These are phyloP conservation scores for Pangasius larnaudii DNA, from an alignment of 2,797 vertebrate species.

Conservation along the genomic window DNA sequence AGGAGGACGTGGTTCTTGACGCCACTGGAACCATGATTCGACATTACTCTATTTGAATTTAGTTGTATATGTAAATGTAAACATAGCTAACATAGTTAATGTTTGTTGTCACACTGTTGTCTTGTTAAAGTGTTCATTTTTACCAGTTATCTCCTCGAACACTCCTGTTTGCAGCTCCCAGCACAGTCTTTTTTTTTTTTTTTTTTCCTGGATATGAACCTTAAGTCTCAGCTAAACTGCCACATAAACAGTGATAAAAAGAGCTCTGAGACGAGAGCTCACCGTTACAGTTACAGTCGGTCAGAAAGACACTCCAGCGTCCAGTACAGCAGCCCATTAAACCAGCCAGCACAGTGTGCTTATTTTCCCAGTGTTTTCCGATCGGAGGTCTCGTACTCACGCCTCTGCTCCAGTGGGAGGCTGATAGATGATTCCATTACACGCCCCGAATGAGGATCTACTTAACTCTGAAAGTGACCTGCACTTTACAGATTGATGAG, in stretches of 20 bases:
- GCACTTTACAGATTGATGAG: conserved; percentile 50
- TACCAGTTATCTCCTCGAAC: neutral
- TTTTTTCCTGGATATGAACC: neutral
- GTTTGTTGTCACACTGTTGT: neutral
- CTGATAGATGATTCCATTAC: conserved; percentile 56
- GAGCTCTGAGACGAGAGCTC: neutral
- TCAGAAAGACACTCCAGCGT: neutral
- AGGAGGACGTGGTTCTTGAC: neutral
- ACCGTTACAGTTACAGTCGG: neutral
- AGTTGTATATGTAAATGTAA: neutral
- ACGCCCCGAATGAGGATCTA: conserved; percentile 46
- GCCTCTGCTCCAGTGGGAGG: conserved; percentile 34
- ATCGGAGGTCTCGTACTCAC: neutral
- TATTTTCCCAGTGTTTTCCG: conserved; percentile 7
- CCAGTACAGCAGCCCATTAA: neutral
- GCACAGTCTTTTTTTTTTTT: neutral
- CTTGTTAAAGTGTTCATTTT: neutral
- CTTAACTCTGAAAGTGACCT: conserved; percentile 57
- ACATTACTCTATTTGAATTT: too few species aligned
- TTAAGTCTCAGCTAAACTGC: neutral
- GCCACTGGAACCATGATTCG: neutral
- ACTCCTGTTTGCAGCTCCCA: neutral
- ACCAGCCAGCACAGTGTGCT: neutral
- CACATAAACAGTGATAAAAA: neutral
- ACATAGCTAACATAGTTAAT: neutral